Evolutionary conservation across 2,113 vertebrate genomes (phyloP), one percentile per base, ranked within the genome.

Genomic region (Lanius ludovicianus): DNA sequence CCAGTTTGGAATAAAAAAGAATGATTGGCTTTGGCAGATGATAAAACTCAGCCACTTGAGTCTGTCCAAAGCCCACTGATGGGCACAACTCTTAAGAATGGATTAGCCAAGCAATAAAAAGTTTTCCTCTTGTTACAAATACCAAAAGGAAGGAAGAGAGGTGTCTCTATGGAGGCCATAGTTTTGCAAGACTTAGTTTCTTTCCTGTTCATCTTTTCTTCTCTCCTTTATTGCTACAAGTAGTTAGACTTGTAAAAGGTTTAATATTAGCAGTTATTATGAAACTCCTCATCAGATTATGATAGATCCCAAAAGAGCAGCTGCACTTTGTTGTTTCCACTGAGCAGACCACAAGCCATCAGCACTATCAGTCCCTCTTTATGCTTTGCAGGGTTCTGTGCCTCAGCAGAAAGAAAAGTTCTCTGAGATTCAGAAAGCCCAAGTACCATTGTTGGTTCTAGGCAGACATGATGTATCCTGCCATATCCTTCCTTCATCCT

Each of bases 241-340:
- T 24, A 90, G 60, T 65, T 37, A 76, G 82, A 89, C 69, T 69
- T 93, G 63, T 52, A 63, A 86, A 95, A 83, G 49, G 23, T 90
- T 94, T 96, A 73, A 78, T 87, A 86, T 87, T 89, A 70, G 71
- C 78, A 89, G 71, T 79, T 89, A 68, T 88, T 88, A 64, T 28
- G 31, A 85, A 91, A 96, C 91, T 88, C 65, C 49, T 94, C 89
- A 93, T 80, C 82, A 68, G 55, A 86, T 87, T 87, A 70, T 53
- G 71, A 46, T 7, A 92, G 87, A 94, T 92, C 76, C 93, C 90
- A 47, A 52, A 78, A 92, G 88, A 89, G 33, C 70, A 76, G 73
- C 52, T 92, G 77, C 70, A 65, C 47, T 90, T 87, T 50, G 56
- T 65, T 84, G 55, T 60, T 87, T 56, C 31, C 56, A 25, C 35